These are phyloP conservation scores for Mesorhabditis belari DNA, from an alignment of 2,888 invertebrate species.

Conservation along the genomic window DNA sequence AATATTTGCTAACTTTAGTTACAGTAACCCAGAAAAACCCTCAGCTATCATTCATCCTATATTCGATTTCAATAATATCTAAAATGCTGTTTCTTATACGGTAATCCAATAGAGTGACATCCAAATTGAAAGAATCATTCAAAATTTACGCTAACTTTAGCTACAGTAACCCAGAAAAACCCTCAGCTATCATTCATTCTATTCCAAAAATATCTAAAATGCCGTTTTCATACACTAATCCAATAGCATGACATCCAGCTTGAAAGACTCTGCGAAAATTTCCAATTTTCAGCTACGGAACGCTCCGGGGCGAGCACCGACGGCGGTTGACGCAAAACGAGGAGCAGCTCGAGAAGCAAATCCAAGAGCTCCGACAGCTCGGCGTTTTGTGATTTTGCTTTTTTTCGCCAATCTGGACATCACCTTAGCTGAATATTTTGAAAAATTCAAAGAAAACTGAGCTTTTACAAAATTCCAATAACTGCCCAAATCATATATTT, in stretches of 20 bases:
- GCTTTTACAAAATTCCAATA: no score
- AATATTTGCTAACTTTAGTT: no score
- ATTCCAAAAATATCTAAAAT: background rate
- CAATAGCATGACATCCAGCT: background rate
- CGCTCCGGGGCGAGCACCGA: conserved; percentile 29
- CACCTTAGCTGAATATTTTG: no score
- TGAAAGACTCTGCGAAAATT: background rate
- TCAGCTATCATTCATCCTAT: no score
- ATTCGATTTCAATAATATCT: no score
- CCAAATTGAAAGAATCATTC: background rate
- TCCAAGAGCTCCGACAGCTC: conserved; percentile 28
- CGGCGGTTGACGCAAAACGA: conserved; percentile 33
- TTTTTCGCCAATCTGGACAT: no score
- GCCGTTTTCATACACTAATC: background rate
- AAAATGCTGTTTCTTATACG: no score
- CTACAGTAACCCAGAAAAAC: background rate
- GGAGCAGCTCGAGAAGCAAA: conserved; percentile 31
- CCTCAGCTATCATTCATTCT: background rate
- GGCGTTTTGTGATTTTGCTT: conserved; percentile 24
- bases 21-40: no score
- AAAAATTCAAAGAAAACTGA: no score
- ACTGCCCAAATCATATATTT: no score
- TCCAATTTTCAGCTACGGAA: conserved; percentile 22
- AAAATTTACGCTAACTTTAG: background rate
- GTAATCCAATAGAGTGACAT: background rate